Evolutionary conservation across 2,888 invertebrate species (phyloP).

Genomic region (Kryphioiulus occultus): DNA sequence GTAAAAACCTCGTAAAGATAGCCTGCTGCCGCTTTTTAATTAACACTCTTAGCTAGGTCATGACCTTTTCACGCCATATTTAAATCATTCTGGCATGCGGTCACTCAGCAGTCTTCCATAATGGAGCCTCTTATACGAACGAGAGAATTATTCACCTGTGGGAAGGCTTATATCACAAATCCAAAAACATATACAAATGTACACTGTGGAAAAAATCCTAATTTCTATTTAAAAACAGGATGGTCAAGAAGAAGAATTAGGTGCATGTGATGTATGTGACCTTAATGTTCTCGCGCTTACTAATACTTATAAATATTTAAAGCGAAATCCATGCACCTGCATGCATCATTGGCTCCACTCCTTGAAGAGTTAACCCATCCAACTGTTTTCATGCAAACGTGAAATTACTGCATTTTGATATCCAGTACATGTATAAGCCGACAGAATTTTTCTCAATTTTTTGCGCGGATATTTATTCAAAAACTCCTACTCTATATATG

Average conservation of each 20-base stretch:
- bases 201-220: background rate
- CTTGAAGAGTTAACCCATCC: background rate
- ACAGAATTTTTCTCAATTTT: background rate
- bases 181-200: background rate
- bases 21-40: background rate
- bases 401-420: background rate
- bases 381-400: background rate
- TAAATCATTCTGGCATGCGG: background rate
- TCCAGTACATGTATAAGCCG: no score
- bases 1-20: background rate
- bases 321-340: background rate
- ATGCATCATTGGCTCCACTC: background rate
- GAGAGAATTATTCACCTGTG: background rate
- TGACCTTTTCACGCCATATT: background rate
- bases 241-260: background rate
- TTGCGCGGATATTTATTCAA: background rate
- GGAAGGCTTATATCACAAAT: background rate
- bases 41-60: background rate
- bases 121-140: background rate
- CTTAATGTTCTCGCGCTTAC: background rate
- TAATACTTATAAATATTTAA: background rate
- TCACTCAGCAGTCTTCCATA: background rate
- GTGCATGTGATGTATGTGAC: background rate
- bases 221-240: background rate
- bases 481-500: background rate